Evolutionary conservation across 2,888 invertebrate genomes (phyloP).

Genomic region (Drosophila picticornis): DNA sequence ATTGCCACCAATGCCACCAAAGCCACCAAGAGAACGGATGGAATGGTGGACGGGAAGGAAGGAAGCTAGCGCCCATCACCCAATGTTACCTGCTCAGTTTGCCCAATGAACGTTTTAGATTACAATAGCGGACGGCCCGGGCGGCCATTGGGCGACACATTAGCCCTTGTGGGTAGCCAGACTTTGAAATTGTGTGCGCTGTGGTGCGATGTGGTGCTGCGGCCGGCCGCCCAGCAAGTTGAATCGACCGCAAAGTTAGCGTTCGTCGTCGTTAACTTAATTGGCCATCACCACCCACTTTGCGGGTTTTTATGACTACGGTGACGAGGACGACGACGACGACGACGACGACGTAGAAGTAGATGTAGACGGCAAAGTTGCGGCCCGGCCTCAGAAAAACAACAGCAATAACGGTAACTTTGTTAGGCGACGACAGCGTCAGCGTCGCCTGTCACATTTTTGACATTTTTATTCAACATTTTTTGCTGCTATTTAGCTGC

Average conservation of each 20-base stretch:
- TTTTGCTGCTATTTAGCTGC: constrained; percentile 60
- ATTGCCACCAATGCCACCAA: constrained; percentile 36
- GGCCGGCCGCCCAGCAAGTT: constrained; percentile 42
- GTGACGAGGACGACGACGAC: constrained; percentile 31
- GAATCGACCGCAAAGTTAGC: constrained; percentile 76
- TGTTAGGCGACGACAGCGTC: constrained; percentile 40
- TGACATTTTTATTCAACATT: constrained; percentile 79
- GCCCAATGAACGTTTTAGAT: constrained; percentile 80
- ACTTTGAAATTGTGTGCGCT: constrained; percentile 16
- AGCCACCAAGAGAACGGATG: constrained; percentile 25
- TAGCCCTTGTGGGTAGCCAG: constrained; percentile 47
- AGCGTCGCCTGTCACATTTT: constrained; percentile 74
- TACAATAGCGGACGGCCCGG: constrained; percentile 71
- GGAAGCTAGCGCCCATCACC: constrained; percentile 37
- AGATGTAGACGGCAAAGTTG: constrained; percentile 21
- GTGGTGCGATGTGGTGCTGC: constrained; percentile 14
- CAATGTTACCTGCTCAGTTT: constrained; percentile 34
- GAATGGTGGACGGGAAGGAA: constrained; percentile 59
- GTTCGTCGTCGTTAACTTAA: constrained; percentile 77
- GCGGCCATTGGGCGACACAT: constrained; percentile 52
- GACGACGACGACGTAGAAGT: constrained; percentile 21
- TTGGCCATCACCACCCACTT: constrained; percentile 79
- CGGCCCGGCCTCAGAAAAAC: constrained; percentile 41
- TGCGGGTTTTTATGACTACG: constrained; percentile 75
- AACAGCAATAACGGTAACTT: constrained; percentile 44